Conservation (phyloP, 2,113 vertebrate genomes). For the Cairina moschata region DNA sequence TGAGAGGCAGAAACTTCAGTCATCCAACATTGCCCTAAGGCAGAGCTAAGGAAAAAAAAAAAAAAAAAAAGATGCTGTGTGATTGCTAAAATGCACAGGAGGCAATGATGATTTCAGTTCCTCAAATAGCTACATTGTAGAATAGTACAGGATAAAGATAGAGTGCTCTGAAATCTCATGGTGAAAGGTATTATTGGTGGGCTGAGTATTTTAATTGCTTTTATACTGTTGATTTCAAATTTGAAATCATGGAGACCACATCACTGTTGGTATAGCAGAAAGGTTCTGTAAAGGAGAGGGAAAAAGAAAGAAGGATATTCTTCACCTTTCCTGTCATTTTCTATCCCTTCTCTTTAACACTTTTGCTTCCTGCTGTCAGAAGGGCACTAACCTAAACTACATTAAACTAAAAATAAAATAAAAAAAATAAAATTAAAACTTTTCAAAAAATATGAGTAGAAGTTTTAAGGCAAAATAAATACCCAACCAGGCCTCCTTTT, state of each 20-base stretch:
- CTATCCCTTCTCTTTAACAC: background rate
- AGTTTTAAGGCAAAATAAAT: background rate
- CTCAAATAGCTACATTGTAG: constrained; percentile 24
- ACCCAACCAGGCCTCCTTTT: background rate
- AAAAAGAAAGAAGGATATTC: background rate
- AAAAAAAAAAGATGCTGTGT: background rate
- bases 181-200: background rate
- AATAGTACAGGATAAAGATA: constrained; percentile 45
- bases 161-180: constrained; percentile 16
- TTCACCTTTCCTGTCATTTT: background rate
- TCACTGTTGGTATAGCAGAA: background rate
- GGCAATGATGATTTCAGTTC: constrained; percentile 36
- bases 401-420: background rate
- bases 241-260: background rate
- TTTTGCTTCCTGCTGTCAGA: background rate
- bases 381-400: too few relatives aligned
- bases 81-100: constrained; percentile 34
- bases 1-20: constrained; percentile 16
- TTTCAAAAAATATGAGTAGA: background rate
- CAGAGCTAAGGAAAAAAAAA: background rate
- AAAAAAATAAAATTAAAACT: background rate
- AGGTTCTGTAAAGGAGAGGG: background rate
- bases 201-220: constrained; percentile 53
- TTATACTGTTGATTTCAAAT: constrained; percentile 23
- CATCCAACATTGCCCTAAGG: constrained; percentile 30